Base-by-base conservation (phyloP, 2,113 vertebrate species). In the Paracanthobrama guichenoti region DNA sequence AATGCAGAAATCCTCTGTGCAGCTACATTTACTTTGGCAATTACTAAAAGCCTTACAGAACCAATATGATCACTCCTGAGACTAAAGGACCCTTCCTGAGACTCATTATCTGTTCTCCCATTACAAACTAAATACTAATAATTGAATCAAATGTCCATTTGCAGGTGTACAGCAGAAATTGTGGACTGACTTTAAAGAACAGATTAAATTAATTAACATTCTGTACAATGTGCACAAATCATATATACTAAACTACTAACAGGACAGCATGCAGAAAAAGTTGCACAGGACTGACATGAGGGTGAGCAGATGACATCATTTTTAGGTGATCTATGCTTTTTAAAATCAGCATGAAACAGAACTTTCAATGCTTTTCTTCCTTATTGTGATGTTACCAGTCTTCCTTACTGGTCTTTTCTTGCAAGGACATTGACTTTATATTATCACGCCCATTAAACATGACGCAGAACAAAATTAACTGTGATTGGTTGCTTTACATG, bases 1-100 rank as follows among this genome's bases (percentile, higher is more conserved):
- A 87, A 85, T 84, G 74, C 69, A 78, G 50, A 46, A 50, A 81
- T 84, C 77, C 60, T 71, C 22, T 20, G 24, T 13, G 55, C 64
- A 42, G 53, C 57, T 67, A 39, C 80, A 81, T 50, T 84, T 67
- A 18, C 60, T 44, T 57, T 67, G 10, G 79, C 79, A 76, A 87
- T 86, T 80, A 84, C 81, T 73, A 64, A 62, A 76, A 77, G 57
- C 67, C 71, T 72, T 35, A 46, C 8, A 59, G 57, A 48, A 81
- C 79, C 82, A 81, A 60, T 42, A 50, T 22, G 55, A 46, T 71
- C 48, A 55, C 57, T 48, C 82, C 24, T 20, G 46, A 75, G 73
- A 75, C 24, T 75, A 31, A 18, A 75, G 7, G 14, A 75, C 72
- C 72, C 72, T 31, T 53, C 72, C 46, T 53, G 72, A 75, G 44